Conservation (phyloP, 2,888 invertebrate species). For the Erebia palarica region DNA sequence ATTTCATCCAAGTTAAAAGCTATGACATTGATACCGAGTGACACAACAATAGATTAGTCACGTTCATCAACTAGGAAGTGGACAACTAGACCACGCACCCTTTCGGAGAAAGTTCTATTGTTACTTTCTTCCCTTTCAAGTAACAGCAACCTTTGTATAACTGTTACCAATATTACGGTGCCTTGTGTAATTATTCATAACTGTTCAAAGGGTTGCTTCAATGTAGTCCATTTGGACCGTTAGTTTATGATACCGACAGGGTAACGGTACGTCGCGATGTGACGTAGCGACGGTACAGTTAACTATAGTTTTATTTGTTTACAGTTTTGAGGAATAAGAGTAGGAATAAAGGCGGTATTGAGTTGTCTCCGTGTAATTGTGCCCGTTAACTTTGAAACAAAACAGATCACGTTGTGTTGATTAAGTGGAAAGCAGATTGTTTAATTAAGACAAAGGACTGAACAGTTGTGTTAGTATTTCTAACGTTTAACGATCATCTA, state of each 20-base stretch:
- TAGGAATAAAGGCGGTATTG: conserved; percentile 46
- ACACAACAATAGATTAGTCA: conserved; percentile 55
- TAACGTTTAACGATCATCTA: background rate
- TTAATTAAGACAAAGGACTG: background rate
- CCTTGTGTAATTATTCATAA: conserved; percentile 77
- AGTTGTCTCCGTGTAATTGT: conserved; percentile 27
- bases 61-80: conserved; percentile 63
- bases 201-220: conserved; percentile 70
- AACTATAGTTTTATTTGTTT: conserved; percentile 43
- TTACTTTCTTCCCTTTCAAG: conserved; percentile 64
- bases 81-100: conserved; percentile 50
- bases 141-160: conserved; percentile 72
- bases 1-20: conserved; percentile 4
- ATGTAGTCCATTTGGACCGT: conserved; percentile 71
- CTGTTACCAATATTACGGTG: conserved; percentile 68
- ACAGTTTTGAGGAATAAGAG: conserved; percentile 64
- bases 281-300: conserved; percentile 52
- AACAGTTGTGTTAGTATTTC: background rate
- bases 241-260: conserved; percentile 54
- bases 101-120: conserved; percentile 75
- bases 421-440: conserved; percentile 20
- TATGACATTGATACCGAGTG: conserved; percentile 3
- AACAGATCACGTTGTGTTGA: conserved; percentile 22
- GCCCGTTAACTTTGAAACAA: conserved; percentile 22
- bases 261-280: conserved; percentile 62